Conservation (phyloP, 1,140 invertebrate species). For the Portunus trituberculatus region DNA sequence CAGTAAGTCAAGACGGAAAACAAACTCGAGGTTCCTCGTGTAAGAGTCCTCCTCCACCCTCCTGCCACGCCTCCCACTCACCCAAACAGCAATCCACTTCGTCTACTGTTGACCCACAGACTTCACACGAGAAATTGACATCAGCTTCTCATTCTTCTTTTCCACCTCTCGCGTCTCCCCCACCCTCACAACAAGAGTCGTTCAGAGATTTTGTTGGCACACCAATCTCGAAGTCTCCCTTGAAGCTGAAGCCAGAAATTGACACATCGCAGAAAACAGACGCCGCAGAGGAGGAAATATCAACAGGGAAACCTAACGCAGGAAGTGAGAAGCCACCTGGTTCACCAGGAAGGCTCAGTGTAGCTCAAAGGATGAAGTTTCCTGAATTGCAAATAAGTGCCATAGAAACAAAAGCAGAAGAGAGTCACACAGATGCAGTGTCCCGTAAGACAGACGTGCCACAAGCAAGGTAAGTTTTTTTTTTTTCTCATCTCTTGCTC, state of each 20-base stretch:
- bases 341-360: background rate
- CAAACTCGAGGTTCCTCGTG: background rate
- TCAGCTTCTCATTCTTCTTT: background rate
- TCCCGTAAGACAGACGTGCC: background rate
- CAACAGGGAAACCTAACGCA: background rate
- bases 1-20: background rate
- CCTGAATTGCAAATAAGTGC: background rate
- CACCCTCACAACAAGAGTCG: background rate
- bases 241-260: conserved; percentile 17
- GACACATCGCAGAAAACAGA: background rate
- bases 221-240: no score
- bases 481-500: background rate
- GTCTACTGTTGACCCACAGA: background rate
- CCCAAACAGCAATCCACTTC: background rate
- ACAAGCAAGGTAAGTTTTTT: background rate
- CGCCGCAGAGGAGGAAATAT: background rate
- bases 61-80: background rate
- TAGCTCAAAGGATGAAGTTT: background rate
- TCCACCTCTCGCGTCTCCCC: background rate
- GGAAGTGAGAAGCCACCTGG: background rate
- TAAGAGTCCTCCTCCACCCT: background rate
- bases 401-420: background rate
- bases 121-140: no score
- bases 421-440: background rate
- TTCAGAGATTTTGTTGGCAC: no score